A percentile compares a stretch with the other conserved stretches of the same genome.
phyloP scores from a whole-genome alignment of 2,113 vertebrate species.

The Camelus dromedarius region DNA sequence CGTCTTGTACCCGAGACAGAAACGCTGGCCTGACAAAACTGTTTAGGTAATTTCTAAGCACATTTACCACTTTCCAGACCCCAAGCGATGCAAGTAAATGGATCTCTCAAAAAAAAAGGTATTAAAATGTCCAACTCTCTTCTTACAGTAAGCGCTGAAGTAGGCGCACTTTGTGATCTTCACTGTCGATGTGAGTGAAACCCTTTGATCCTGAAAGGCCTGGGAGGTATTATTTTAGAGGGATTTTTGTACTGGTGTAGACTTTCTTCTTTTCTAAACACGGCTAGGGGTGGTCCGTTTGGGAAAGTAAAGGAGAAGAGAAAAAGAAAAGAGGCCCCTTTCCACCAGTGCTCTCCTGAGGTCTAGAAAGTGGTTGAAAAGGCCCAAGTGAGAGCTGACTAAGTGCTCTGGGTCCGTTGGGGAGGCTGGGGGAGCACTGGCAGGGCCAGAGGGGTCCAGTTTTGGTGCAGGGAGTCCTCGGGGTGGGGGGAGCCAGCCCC shows the following conservation, averaged over 20 bases:
- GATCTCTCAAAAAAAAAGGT: not conserved
- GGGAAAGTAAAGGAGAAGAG: not conserved
- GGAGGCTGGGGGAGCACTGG: not conserved
- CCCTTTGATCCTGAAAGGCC: not conserved
- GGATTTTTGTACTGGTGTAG: not conserved
- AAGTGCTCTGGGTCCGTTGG: too few relatives aligned
- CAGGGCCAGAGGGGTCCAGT: rapidly evolving
- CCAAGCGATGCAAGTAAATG: not conserved
- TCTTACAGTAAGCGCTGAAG: not conserved
- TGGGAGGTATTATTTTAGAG: not conserved
- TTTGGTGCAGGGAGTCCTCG: not conserved
- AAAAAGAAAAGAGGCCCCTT: not conserved
- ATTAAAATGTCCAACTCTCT: not conserved
- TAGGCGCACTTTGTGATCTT: not conserved
- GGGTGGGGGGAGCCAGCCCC: not conserved
- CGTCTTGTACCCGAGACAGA: not conserved
- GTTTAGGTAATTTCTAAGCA: not conserved
- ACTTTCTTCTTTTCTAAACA: not conserved
- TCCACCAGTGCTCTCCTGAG: rapidly evolving
- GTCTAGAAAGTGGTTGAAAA: not conserved
- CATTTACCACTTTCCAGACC: not conserved
- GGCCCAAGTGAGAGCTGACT: not conserved
- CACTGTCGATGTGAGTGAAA: not conserved
- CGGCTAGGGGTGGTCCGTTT: not conserved
- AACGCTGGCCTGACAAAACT: not conserved